Conservation (phyloP, 2,113 vertebrate species). For the Elaphurus davidianus region DNA sequence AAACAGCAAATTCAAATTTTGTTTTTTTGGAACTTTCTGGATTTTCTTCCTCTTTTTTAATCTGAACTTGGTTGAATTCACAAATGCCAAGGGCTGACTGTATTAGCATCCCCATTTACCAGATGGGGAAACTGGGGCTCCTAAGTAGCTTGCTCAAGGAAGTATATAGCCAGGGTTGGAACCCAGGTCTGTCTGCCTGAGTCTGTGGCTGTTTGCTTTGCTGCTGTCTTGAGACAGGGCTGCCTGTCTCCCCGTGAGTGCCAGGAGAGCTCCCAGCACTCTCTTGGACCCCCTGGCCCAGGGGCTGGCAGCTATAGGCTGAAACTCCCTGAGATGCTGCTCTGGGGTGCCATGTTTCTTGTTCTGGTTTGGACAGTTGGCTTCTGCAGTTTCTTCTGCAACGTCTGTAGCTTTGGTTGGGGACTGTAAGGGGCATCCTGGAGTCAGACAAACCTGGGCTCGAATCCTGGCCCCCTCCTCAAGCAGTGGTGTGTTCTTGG, state of each 20-base stretch:
- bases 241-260: background rate
- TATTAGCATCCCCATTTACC: background rate
- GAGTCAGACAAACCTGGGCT: background rate
- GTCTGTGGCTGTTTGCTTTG: background rate
- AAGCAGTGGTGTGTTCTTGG: background rate
- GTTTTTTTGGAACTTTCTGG: background rate
- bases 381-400: background rate
- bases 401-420: background rate
- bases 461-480: background rate
- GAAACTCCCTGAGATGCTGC: fast-evolving
- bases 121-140: background rate
- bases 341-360: background rate
- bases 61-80: background rate
- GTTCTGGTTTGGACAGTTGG: background rate
- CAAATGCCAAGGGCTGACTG: background rate
- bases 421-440: background rate
- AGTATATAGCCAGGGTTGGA: background rate
- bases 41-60: background rate
- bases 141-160: background rate
- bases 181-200: background rate
- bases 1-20: background rate
- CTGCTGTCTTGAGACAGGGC: background rate
- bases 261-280: background rate
- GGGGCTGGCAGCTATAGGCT: background rate
- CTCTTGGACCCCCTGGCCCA: background rate